phyloP scores from a whole-genome alignment of 2,113 vertebrate species.

The Marmota flaviventris region DNA sequence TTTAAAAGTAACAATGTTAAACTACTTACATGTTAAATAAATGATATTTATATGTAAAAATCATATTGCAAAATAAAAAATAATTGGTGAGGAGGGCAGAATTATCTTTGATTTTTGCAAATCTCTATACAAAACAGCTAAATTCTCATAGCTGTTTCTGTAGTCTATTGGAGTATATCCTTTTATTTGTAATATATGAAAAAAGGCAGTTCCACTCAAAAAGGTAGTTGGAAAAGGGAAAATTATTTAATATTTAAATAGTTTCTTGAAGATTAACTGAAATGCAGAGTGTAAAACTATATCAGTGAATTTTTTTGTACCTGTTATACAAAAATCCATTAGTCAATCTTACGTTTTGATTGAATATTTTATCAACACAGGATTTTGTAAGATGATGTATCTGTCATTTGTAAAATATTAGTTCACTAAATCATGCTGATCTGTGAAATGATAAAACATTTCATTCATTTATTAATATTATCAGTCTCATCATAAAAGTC shows the following conservation, averaged over 20 bases:
- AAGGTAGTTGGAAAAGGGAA: neutral
- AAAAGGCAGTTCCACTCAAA: neutral
- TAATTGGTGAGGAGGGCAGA: neutral
- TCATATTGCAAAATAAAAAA: neutral
- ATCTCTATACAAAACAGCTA: neutral
- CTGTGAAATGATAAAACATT: neutral
- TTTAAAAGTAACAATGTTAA: neutral
- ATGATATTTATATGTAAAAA: neutral
- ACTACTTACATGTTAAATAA: neutral
- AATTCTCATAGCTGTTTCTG: neutral
- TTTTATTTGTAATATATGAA: neutral
- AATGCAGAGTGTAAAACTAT: neutral
- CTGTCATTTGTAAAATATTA: neutral
- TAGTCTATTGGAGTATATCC: neutral
- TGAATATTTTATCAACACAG: neutral
- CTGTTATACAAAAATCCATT: neutral
- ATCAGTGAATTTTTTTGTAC: neutral
- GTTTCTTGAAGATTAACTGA: neutral
- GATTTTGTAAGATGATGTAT: neutral
- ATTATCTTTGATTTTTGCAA: neutral
- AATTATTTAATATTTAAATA: neutral
- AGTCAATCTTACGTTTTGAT: neutral
- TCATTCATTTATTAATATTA: neutral
- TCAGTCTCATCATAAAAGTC: neutral
- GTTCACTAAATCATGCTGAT: neutral